Evolutionary conservation across 2,888 invertebrate species (phyloP), one percentile per base, ranked within the genome.

Genomic region (Epinotia ramella): DNA sequence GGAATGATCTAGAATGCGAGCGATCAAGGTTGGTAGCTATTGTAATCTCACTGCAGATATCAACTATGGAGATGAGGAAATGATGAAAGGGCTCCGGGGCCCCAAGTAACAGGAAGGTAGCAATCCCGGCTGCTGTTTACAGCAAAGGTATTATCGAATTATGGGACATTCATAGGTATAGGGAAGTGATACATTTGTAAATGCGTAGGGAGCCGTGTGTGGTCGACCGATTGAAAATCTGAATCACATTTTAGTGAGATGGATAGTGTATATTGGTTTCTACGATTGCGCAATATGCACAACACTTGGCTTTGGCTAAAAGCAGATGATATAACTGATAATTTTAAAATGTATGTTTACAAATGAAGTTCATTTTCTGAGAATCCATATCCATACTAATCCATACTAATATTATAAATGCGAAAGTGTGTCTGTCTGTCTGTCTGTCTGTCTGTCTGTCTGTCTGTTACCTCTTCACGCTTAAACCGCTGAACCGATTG

Each of bases 111-210:
- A 89, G 91, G 92, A 91, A 90, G 88, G 72, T 81, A 79, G 80
- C 88, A 89, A 91, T 92, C 86, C 81, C 77, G 80, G 16, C 28
- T 83, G 86, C 84, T 84, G 84, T 88, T 89, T 87, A 87, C 84
- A 83, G 81, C 83, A 82, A 87, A 88, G 73, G 73, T 86, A 88
- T 89, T 86, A 88, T 89, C 82, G 83, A 86, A 88, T 89, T 85
- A 88, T 79, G 83, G 80, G 85, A 81, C 85, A 84, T 83, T 84
- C 84, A 82, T 82, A 77, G 73, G 73, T 71, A 78, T 73, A 77
- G 76, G 68, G 79, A 73, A 75, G 74, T 78, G 70, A 78, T 59
- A 33, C 49, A 40, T 33, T 53, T 28, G 59, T 59, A 53, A 59
- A 24, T 72, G 67, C 40, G 56, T 68, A 59, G 57, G 20, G 68